phyloP scores from a whole-genome alignment of 92 coral and sea anemone species.

The Epizoanthus ramosus region DNA sequence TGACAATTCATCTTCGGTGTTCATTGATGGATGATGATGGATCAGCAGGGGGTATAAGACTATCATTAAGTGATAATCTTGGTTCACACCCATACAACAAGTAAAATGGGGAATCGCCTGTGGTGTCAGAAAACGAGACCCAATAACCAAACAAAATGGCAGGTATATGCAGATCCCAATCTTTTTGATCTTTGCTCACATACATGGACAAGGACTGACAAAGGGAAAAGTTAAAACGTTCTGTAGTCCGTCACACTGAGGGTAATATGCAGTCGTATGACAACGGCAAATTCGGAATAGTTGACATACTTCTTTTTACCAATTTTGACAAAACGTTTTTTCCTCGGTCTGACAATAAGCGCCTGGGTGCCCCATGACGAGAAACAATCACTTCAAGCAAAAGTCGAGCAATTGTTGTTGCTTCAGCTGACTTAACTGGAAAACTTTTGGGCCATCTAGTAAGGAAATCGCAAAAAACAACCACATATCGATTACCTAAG shows the following conservation, averaged over 20 bases:
- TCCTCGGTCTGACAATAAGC: conserved; percentile 56
- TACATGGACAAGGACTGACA: conserved; percentile 56
- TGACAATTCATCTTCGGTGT: conserved; percentile 46
- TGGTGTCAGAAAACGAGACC: conserved; percentile 43
- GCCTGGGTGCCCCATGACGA: conserved; percentile 50
- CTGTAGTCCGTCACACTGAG: conserved; percentile 56
- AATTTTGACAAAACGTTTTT: conserved; percentile 42
- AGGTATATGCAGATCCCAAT: conserved; percentile 65
- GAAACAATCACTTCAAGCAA: conserved; percentile 54
- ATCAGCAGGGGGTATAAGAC: conserved; percentile 46
- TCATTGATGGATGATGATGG: conserved; percentile 40
- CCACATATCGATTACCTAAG: conserved; percentile 62
- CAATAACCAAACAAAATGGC: conserved; percentile 60
- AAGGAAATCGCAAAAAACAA: conserved; percentile 56
- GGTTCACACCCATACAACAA: conserved; percentile 61
- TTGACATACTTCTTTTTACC: conserved; percentile 42
- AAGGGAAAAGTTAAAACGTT: conserved; percentile 47
- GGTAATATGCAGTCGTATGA: conserved; percentile 52
- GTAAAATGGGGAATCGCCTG: conserved; percentile 60
- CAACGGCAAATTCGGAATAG: conserved; percentile 37
- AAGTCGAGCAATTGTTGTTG: conserved; percentile 49
- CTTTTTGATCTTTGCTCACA: conserved; percentile 42
- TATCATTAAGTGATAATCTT: conserved; percentile 50
- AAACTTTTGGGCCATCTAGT: conserved; percentile 70
- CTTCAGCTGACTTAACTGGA: conserved; percentile 46